Percentiles rank a stretch among this genome's conserved stretches.
Evolutionary conservation across 2,113 vertebrate species (phyloP).

Genomic region (Lucifuga dentata): DNA sequence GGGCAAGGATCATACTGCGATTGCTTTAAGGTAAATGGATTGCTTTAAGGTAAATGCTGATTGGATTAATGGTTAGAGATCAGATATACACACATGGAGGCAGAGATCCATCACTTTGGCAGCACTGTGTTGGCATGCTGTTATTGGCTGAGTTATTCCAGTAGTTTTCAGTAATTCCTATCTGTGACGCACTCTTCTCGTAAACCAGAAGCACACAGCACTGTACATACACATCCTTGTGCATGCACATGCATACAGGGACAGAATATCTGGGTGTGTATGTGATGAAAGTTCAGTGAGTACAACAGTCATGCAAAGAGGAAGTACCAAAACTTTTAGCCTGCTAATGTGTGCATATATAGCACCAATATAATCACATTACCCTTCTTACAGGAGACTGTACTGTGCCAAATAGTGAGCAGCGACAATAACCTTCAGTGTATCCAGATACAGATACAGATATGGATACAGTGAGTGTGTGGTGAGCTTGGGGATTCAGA

Average conservation of each 20-base stretch:
- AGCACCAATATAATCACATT: background rate
- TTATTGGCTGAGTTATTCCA: constrained; percentile 20
- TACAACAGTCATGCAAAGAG: background rate
- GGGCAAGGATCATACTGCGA: constrained; percentile 39
- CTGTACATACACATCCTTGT: background rate
- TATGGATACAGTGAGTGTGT: background rate
- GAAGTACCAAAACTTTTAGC: background rate
- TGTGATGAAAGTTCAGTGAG: background rate
- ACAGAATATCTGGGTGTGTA: no score
- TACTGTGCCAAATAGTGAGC: background rate
- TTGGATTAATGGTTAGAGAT: constrained; percentile 39
- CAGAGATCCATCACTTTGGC: background rate
- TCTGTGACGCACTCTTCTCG: background rate
- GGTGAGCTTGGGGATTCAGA: background rate
- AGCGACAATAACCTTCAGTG: no score
- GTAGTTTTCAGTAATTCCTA: no score
- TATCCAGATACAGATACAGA: no score
- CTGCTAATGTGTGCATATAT: background rate
- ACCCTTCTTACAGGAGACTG: background rate
- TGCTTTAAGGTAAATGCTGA: constrained; percentile 45
- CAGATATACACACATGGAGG: constrained; percentile 24
- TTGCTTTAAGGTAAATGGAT: constrained; percentile 46
- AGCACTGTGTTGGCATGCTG: background rate
- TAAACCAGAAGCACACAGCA: background rate
- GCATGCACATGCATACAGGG: no score